Conservation (phyloP, 2,888 invertebrate genomes). For the Lochmaea crataegi region DNA sequence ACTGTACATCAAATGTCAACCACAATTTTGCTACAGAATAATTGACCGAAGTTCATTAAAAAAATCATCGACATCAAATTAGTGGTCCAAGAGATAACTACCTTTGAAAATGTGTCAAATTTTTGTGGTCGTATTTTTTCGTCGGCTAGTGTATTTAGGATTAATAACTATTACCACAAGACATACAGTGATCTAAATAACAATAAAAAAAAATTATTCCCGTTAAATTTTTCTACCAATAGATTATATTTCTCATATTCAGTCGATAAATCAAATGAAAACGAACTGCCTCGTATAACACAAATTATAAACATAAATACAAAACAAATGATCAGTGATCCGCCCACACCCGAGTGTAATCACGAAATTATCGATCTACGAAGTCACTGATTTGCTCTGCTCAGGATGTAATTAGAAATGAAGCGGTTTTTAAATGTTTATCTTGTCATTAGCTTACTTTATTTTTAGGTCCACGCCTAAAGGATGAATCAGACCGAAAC, state of each 20-base stretch:
- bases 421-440: constrained; percentile 42
- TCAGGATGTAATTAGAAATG: constrained; percentile 50
- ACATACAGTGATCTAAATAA: background rate
- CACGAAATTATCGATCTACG: constrained; percentile 54
- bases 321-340: constrained; percentile 46
- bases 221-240: background rate
- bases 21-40: too few relatives aligned
- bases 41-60: too few relatives aligned
- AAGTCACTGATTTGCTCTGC: constrained; percentile 53
- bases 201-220: background rate
- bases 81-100: too few relatives aligned
- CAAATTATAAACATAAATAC: constrained; percentile 32
- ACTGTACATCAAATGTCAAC: too few relatives aligned
- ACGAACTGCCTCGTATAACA: background rate
- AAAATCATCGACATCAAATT: too few relatives aligned
- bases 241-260: background rate
- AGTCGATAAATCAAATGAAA: background rate
- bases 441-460: constrained; percentile 28
- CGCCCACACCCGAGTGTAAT: constrained; percentile 51
- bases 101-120: too few relatives aligned
- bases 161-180: too few relatives aligned
- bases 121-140: too few relatives aligned
- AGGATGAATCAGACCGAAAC: constrained; percentile 53
- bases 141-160: too few relatives aligned
- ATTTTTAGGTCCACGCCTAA: constrained; percentile 44